These are phyloP conservation scores for Danaus plexippus DNA, from an alignment of 1,140 invertebrate genomes.

Conservation along the genomic window DNA sequence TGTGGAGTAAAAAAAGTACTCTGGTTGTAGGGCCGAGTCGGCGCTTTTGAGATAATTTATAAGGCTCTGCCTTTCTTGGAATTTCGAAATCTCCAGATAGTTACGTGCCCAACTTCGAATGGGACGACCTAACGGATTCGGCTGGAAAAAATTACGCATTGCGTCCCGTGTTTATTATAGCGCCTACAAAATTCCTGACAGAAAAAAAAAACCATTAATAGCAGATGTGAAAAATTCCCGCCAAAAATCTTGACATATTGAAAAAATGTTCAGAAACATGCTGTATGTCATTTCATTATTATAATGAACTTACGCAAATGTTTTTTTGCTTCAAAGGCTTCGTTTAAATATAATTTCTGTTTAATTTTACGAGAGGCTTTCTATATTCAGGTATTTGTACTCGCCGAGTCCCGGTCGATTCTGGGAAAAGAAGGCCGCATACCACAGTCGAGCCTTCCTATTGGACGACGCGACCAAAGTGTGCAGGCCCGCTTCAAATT, in stretches of 20 bases:
- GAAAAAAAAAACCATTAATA: no score
- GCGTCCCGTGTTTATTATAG: slow-evolving; percentile 12
- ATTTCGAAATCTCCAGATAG: slow-evolving; percentile 69
- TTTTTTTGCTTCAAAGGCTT: slow-evolving; percentile 8
- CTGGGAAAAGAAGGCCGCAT: slow-evolving; percentile 68
- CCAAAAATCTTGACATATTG: no score
- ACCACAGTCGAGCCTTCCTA: slow-evolving; percentile 39
- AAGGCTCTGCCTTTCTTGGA: slow-evolving; percentile 68
- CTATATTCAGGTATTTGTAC: slow-evolving; percentile 22
- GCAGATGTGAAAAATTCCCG: no score
- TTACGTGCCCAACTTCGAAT: slow-evolving; percentile 47
- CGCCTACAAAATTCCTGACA: no score
- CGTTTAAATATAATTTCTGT: slow-evolving; percentile 17
- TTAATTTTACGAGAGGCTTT: slow-evolving; percentile 18
- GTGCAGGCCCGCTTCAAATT: slow-evolving; percentile 30
- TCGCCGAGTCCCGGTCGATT: slow-evolving; percentile 33
- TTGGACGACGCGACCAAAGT: slow-evolving; percentile 33
- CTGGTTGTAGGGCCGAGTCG: slow-evolving; percentile 64
- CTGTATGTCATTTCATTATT: no score
- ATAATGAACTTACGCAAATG: no score
- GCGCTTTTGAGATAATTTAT: slow-evolving; percentile 72
- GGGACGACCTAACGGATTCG: slow-evolving; percentile 66
- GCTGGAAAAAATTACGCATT: slow-evolving; percentile 54
- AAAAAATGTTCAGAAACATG: no score
- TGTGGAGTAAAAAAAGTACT: slow-evolving; percentile 68